Evolutionary conservation across 2,113 vertebrate species (phyloP).

Genomic region (Urocynchramus pylzowi): DNA sequence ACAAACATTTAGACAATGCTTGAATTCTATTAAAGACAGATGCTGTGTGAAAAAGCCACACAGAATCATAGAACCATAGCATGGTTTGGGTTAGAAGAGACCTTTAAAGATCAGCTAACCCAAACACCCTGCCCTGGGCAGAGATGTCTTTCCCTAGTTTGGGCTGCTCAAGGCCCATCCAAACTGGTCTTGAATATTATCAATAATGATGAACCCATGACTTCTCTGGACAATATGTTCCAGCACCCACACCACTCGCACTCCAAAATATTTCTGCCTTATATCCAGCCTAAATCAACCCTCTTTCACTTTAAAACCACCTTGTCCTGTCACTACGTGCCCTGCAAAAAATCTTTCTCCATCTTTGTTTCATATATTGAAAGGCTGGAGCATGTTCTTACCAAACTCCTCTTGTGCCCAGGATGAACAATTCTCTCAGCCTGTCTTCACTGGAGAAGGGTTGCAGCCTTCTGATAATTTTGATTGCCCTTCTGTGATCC

Average conservation of each 20-base stretch:
- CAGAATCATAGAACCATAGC: not conserved
- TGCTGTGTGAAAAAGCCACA: not conserved
- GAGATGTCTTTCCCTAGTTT: not conserved
- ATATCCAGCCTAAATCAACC: not conserved
- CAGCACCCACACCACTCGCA: not conserved
- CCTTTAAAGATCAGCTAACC: not conserved
- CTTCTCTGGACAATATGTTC: not conserved
- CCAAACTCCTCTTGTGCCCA: not conserved
- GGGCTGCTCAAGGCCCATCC: not conserved
- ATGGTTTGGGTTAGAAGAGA: not conserved
- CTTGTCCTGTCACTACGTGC: not conserved
- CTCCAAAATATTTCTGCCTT: not conserved
- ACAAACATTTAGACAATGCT: not conserved
- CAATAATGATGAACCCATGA: rapidly evolving
- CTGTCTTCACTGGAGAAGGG: not conserved
- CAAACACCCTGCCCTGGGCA: not conserved
- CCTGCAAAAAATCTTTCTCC: not conserved
- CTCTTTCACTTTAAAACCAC: not conserved
- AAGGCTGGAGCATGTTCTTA: not conserved
- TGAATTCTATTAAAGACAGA: not conserved
- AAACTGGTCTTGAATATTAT: not conserved
- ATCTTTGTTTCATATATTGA: not conserved
- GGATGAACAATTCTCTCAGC: not conserved
- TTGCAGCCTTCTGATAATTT: not conserved
- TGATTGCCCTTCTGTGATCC: not conserved